phyloP scores from a whole-genome alignment of 2,888 invertebrate genomes.

The Tridacna crocea region DNA sequence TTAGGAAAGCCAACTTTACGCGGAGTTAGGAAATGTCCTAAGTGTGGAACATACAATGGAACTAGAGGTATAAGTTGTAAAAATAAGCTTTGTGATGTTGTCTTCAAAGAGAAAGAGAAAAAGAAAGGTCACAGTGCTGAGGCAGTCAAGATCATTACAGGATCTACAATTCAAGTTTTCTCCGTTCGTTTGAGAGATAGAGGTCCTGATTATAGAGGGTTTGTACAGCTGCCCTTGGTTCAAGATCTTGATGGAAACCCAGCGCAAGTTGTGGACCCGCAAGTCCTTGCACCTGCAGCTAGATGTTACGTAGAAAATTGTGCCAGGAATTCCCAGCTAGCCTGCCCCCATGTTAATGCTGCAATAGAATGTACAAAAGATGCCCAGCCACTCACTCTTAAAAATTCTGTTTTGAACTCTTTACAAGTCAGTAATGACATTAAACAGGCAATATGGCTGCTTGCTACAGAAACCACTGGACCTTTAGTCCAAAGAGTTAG shows the following conservation, averaged over 20 bases:
- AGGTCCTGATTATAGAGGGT: constrained; percentile 90
- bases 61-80: constrained; percentile 90
- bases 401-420: constrained; percentile 87
- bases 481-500: constrained; percentile 90
- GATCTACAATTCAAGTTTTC: constrained; percentile 86
- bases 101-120: constrained; percentile 87
- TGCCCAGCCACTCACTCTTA: constrained; percentile 87
- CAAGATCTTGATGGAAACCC: constrained; percentile 83
- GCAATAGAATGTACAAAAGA: constrained; percentile 88
- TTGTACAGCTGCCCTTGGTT: constrained; percentile 87
- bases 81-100: constrained; percentile 89
- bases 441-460: constrained; percentile 87
- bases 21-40: constrained; percentile 90
- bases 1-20: constrained; percentile 88
- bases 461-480: constrained; percentile 87
- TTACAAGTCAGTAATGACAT: constrained; percentile 87
- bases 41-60: constrained; percentile 91
- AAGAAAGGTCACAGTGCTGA: constrained; percentile 86
- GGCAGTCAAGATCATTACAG: constrained; percentile 88
- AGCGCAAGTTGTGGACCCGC: constrained; percentile 77
- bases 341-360: constrained; percentile 88
- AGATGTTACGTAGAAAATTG: constrained; percentile 84
- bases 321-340: constrained; percentile 66
- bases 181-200: constrained; percentile 89
- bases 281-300: constrained; percentile 80